Conservation (phyloP, 2,113 vertebrate genomes). For the Anolis sagrei region DNA sequence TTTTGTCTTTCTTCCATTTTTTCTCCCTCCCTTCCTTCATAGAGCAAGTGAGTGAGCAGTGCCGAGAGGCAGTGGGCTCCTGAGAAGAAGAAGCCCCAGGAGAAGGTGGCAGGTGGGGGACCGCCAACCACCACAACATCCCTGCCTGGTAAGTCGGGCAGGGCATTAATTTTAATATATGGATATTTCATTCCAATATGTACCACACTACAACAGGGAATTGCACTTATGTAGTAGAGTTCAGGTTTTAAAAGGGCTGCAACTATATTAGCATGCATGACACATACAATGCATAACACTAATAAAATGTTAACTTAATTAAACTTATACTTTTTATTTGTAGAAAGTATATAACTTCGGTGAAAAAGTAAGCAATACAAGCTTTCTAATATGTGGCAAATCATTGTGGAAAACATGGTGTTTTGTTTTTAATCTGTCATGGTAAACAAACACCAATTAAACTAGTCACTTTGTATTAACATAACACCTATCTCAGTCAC, state of each 20-base stretch:
- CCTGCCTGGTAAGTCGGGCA: too few relatives aligned
- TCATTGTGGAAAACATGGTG: constrained; percentile 47
- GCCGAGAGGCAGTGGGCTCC: too few relatives aligned
- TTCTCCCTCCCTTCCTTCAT: too few relatives aligned
- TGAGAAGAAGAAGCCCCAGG: too few relatives aligned
- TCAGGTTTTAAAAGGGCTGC: background rate
- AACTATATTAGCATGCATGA: background rate
- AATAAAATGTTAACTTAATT: constrained; percentile 1
- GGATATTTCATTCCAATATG: background rate
- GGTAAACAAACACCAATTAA: constrained; percentile 62
- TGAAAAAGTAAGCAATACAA: constrained; percentile 28
- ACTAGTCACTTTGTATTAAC: constrained; percentile 55
- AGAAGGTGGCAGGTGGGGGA: too few relatives aligned
- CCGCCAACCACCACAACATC: too few relatives aligned
- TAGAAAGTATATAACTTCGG: background rate
- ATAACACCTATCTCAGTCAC: constrained; percentile 49
- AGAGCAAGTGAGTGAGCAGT: too few relatives aligned
- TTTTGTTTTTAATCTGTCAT: constrained; percentile 54
- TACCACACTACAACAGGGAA: background rate
- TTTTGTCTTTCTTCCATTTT: too few relatives aligned
- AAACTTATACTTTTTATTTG: background rate
- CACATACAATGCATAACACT: too few relatives aligned
- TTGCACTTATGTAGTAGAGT: background rate
- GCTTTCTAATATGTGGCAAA: constrained; percentile 18
- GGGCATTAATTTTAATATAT: background rate